These are phyloP conservation scores for Podocnemis expansa DNA, from an alignment of 2,113 vertebrate genomes.

Conservation along the genomic window DNA sequence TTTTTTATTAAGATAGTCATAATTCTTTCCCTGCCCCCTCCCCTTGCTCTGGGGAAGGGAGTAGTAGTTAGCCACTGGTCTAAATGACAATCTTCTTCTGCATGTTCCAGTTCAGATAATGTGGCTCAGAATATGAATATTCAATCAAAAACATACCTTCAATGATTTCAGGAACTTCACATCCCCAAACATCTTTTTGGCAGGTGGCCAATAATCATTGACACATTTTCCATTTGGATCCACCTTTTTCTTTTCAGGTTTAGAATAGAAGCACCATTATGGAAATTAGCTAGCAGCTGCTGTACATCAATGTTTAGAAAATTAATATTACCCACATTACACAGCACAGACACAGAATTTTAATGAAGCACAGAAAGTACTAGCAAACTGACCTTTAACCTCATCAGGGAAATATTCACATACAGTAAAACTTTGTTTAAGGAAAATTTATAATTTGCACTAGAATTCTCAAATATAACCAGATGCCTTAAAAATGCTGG, in stretches of 20 bases:
- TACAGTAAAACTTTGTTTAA: conserved; percentile 70
- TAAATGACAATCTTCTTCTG: background rate
- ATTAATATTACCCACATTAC: conserved; percentile 82
- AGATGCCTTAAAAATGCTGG: background rate
- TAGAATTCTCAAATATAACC: conserved; percentile 47
- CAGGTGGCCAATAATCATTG: conserved; percentile 74
- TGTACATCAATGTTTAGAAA: conserved; percentile 82
- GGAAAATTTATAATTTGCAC: conserved; percentile 73
- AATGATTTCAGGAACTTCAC: conserved; percentile 71
- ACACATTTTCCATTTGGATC: conserved; percentile 70
- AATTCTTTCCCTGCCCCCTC: background rate
- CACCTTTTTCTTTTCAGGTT: conserved; percentile 71
- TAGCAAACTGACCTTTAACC: conserved; percentile 80
- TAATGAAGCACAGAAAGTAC: conserved; percentile 80
- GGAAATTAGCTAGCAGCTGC: conserved; percentile 83
- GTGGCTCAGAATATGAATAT: conserved; percentile 68
- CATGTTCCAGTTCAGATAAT: background rate
- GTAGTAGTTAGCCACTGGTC: background rate
- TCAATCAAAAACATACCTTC: conserved; percentile 71
- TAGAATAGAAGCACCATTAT: conserved; percentile 77
- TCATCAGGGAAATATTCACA: conserved; percentile 78
- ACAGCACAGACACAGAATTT: conserved; percentile 76
- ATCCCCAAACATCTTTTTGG: conserved; percentile 68
- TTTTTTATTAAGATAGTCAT: background rate
- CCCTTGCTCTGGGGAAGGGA: background rate